Base-by-base conservation (phyloP, 1,140 invertebrate genomes). In the Lepidostoma basale region DNA sequence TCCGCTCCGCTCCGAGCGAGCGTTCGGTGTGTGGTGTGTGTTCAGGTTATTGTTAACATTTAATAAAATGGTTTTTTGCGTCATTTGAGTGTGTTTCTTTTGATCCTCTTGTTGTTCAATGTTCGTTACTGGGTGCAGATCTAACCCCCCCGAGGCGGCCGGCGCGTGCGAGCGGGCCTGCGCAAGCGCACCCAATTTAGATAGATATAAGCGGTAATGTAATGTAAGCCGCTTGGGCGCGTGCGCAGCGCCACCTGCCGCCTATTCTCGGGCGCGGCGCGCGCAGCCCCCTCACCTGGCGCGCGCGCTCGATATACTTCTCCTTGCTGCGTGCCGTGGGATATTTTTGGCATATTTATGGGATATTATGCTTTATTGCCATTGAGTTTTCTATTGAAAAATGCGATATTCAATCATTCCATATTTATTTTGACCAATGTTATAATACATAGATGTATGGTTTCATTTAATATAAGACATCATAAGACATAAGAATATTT, bases 341-440 rank as follows among this genome's bases (percentile, higher is more conserved):
- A 9, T 16, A 6, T 14, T n/a, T 6, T 8, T 28, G 23, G 23
- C 52, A 23, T 18, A 3, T n/a, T n/a, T n/a, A n/a, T n/a, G n/a
- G n/a, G n/a, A n/a, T n/a, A n/a, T n/a, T n/a, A n/a, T n/a, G 58
- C 4, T 59, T 30, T 54, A 54, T 47, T 67, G 42, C 39, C 44
- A 33, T 20, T 69, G 39, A 52, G 45, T 62, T 33, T 39, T 68
- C 66, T 62, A 69, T 69, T 69, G 67, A 69, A 69, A 69, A 69
- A 69, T 69, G 67, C 67, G 54, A 64, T 64, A 56, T 69, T 69
- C 60, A 69, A 63, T 63, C 39, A 63, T 69, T 69, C 59, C 63
- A 69, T 49, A 69, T 69, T 69, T 69, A 69, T 69, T 69, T 62
- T 60, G 52, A 68, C 66, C 58, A 60, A 60, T 58, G 18, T 68